phyloP scores from a whole-genome alignment of 2,888 invertebrate species.

The Epirrhoe tristata region DNA sequence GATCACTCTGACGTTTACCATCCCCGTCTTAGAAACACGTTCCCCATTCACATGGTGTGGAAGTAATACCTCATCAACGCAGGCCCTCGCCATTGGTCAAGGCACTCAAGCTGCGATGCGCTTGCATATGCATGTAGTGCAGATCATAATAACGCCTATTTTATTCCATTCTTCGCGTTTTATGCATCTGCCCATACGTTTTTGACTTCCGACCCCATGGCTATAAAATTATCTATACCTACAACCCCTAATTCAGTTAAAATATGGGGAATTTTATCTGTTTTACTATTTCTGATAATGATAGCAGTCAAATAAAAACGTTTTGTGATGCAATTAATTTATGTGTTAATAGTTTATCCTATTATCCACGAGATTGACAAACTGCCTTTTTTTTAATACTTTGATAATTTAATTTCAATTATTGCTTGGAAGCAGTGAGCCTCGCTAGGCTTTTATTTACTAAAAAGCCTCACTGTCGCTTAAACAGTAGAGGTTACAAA shows the following conservation, averaged over 20 bases:
- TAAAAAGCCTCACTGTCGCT: conserved; percentile 27
- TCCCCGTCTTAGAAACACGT: conserved; percentile 50
- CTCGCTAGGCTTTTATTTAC: not conserved
- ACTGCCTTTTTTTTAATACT: not conserved
- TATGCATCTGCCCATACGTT: conserved; percentile 70
- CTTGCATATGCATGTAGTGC: conserved; percentile 70
- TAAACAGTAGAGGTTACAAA: conserved; percentile 60
- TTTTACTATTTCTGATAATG: conserved; percentile 33
- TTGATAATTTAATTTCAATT: not conserved
- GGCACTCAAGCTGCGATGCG: conserved; percentile 70
- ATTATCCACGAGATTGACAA: not conserved
- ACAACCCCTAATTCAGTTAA: conserved; percentile 36
- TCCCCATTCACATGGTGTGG: conserved; percentile 49
- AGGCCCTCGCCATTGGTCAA: conserved; percentile 66
- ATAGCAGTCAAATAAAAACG: conserved; percentile 21
- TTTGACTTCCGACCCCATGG: conserved; percentile 39
- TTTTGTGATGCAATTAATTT: conserved; percentile 23
- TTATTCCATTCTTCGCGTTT: conserved; percentile 64
- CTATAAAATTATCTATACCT: conserved; percentile 41
- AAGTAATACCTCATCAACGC: conserved; percentile 60
- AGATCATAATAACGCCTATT: conserved; percentile 69
- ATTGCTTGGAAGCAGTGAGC: not conserved
- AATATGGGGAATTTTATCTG: conserved; percentile 35
- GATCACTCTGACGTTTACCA: not conserved
- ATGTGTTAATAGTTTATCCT: conserved; percentile 15